Percentiles rank a stretch among this genome's conserved stretches.
Conservation (phyloP, 2,113 vertebrate species). For the Oreochromis aureus region DNA sequence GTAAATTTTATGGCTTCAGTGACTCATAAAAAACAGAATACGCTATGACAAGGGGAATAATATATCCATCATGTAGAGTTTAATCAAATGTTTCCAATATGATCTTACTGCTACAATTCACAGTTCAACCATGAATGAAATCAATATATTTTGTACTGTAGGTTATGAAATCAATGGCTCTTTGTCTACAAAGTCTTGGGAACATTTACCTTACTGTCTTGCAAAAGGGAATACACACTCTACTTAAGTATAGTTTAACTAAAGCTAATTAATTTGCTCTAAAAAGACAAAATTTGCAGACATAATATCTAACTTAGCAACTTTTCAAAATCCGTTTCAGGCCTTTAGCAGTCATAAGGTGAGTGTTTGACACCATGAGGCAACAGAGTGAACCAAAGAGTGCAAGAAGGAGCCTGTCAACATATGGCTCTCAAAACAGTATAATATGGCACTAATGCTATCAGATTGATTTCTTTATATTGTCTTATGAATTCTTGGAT, state of each 20-base stretch:
- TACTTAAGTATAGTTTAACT: background rate
- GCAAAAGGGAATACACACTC: background rate
- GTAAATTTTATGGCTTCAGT: background rate
- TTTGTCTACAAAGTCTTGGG: background rate
- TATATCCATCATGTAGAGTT: background rate
- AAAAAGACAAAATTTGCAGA: background rate
- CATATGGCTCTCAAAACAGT: background rate
- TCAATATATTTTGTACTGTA: background rate
- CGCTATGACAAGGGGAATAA: background rate
- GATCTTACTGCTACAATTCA: background rate
- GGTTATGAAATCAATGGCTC: background rate
- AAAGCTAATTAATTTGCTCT: background rate
- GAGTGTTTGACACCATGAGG: background rate
- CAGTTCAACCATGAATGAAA: background rate
- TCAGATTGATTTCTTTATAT: background rate
- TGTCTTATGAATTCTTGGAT: background rate
- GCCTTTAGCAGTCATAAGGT: background rate
- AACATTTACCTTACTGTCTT: background rate
- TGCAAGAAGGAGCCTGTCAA: background rate
- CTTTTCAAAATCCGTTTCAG: background rate
- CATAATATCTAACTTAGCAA: background rate
- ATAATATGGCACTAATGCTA: background rate
- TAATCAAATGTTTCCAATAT: background rate
- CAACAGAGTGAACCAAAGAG: background rate
- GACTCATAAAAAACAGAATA: background rate